Conservation (phyloP, 2,113 vertebrate genomes). For the Perca fluviatilis region DNA sequence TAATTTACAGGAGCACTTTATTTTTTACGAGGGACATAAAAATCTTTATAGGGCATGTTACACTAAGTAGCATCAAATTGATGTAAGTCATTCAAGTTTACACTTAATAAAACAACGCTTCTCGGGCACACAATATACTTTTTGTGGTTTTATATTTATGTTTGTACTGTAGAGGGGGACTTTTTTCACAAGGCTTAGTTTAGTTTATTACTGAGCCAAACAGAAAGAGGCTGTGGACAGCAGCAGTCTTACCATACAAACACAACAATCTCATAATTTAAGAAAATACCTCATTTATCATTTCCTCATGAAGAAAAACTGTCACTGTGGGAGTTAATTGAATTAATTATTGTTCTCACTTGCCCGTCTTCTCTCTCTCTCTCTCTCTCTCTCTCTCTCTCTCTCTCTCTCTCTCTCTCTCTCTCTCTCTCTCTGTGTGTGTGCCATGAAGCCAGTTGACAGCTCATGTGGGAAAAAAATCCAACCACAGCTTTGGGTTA, state of each 20-base stretch:
- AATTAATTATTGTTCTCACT: conserved; percentile 40
- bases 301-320: conserved; percentile 45
- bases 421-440: conserved; percentile 12
- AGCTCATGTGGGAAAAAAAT: conserved; percentile 62
- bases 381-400: conserved; percentile 17
- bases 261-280: conserved; percentile 2
- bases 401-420: not conserved
- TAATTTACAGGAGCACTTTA: conserved; percentile 41
- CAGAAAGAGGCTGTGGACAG: not conserved
- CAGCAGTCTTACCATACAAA: not conserved
- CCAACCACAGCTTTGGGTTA: conserved; percentile 66
- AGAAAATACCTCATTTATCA: conserved; percentile 13
- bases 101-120: not conserved
- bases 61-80: conserved; percentile 7
- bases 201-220: not conserved
- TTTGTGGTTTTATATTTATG: not conserved
- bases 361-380: not conserved
- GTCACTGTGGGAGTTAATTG: conserved; percentile 63
- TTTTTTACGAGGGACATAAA: conserved; percentile 55
- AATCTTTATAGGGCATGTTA: conserved; percentile 45
- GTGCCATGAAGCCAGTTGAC: conserved; percentile 50
- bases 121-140: not conserved
- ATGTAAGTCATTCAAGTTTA: not conserved
- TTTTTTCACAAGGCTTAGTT: not conserved
- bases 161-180: not conserved